A percentile compares a stretch with the other conserved stretches of the same genome.
Conservation (phyloP, 2,113 vertebrate genomes). For the Aptenodytes patagonicus region DNA sequence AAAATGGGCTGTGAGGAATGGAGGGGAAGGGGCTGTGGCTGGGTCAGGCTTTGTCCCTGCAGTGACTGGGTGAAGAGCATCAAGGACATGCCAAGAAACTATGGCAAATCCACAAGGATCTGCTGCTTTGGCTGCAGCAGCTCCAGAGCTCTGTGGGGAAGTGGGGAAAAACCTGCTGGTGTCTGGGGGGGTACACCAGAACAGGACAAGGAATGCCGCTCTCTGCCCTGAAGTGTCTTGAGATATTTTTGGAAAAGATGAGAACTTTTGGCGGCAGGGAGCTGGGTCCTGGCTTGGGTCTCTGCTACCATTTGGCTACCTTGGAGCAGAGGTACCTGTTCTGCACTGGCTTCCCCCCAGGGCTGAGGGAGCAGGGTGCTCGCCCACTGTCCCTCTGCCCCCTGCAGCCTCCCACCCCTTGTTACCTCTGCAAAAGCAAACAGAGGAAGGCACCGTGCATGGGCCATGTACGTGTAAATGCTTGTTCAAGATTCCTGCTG, state of each 20-base stretch:
- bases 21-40: neutral
- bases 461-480: neutral
- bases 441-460: fast-evolving
- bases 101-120: neutral
- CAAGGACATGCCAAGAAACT: neutral
- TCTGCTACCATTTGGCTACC: neutral
- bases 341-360: fast-evolving
- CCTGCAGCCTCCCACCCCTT: neutral
- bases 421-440: neutral
- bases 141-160: neutral
- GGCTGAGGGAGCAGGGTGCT: neutral
- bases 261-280: neutral
- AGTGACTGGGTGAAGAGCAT: neutral
- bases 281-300: neutral
- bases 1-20: neutral
- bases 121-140: neutral
- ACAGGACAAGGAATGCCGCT: neutral
- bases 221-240: no score
- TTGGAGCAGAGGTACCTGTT: neutral
- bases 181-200: no score
- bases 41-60: neutral
- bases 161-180: neutral
- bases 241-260: neutral
- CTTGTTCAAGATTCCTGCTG: neutral
- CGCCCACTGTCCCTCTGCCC: fast-evolving